Evolutionary conservation across 2,113 vertebrate genomes (phyloP), one percentile per base, ranked within the genome.

Genomic region (Hemichromis elongatus): DNA sequence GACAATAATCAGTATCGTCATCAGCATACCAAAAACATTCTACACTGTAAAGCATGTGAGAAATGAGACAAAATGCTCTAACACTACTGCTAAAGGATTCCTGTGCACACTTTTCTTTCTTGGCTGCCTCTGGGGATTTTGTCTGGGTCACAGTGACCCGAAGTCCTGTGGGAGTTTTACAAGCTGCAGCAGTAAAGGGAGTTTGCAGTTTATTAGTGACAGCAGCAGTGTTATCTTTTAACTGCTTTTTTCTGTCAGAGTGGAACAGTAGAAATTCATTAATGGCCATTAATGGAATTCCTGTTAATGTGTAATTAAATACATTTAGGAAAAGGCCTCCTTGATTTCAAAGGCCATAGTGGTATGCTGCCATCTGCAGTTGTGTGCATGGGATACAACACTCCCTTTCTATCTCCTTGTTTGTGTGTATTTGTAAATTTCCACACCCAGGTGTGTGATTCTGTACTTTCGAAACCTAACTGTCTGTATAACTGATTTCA

Each of bases 331-430:
- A 84, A 84, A 78, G 35, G 73, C 33, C 85, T 89, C 33, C 2
- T 83, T 57, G 40, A 66, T 86, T 81, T 81, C 79, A 91, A 86
- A 92, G 93, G 86, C 87, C 54, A 78, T 77, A 93, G 92, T 91
- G 83, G 94, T 92, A 63, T 95, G 91, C 94, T 95, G 95, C 94
- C 93, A 95, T 94, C 94, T 95, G 91, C 92, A 94, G 95, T 94
- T 90, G 80, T 89, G 81, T 54, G 45, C 77, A 85, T 54, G 54
- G 14, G 87, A 86, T 82, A 85, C 63, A 83, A 52, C 82, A 47
- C 28, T 40, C 54, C 42, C 21, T 68, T 21, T 66, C 40, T 59
- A 61, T 68, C 75, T 37, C 42, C 52, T 47, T 73, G 28, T 77
- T 26, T 12, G 9, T 77, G 75, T 26, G 50, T 33, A 50, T 42